A percentile compares a stretch with the other conserved stretches of the same genome.
Evolutionary conservation across 2,888 invertebrate genomes (phyloP).

Genomic region (Malthinus seriepunctatus): DNA sequence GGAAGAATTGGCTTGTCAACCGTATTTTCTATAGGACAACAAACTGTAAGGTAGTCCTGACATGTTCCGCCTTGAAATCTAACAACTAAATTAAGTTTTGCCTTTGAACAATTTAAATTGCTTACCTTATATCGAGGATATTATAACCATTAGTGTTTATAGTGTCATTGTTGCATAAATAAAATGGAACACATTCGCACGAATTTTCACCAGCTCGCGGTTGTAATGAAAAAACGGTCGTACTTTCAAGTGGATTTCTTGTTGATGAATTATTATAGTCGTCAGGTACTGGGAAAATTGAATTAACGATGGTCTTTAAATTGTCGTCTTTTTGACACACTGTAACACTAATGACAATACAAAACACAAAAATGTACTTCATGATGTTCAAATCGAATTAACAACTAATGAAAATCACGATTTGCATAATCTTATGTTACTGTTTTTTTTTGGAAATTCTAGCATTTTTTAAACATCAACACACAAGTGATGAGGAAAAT

Average conservation of each 20-base stretch:
- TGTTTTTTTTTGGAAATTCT: too few species aligned
- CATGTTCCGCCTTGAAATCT: slow-evolving; percentile 51
- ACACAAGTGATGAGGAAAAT: too few species aligned
- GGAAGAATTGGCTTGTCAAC: slow-evolving; percentile 42
- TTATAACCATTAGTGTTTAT: slow-evolving; percentile 75
- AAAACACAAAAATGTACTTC: slow-evolving; percentile 58
- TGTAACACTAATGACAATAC: slow-evolving; percentile 52
- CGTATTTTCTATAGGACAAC: slow-evolving; percentile 55
- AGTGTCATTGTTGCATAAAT: slow-evolving; percentile 69
- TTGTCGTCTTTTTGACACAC: slow-evolving; percentile 30
- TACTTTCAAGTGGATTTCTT: background rate
- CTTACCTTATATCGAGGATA: slow-evolving; percentile 75
- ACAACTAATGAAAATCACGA: too few species aligned
- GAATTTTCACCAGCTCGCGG: slow-evolving; percentile 11
- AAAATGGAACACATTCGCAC: slow-evolving; percentile 79
- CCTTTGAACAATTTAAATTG: slow-evolving; percentile 24
- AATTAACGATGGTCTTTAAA: slow-evolving; percentile 31
- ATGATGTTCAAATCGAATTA: too few species aligned
- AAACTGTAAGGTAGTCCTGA: slow-evolving; percentile 59
- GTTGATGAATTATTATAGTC: background rate
- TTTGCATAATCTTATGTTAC: too few species aligned
- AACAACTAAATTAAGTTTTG: background rate
- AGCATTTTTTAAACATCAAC: too few species aligned
- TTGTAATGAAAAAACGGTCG: background rate
- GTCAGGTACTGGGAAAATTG: background rate